Evolutionary conservation across 2,113 vertebrate species (phyloP), one percentile per base, ranked within the genome.

Genomic region (Ovis canadensis): DNA sequence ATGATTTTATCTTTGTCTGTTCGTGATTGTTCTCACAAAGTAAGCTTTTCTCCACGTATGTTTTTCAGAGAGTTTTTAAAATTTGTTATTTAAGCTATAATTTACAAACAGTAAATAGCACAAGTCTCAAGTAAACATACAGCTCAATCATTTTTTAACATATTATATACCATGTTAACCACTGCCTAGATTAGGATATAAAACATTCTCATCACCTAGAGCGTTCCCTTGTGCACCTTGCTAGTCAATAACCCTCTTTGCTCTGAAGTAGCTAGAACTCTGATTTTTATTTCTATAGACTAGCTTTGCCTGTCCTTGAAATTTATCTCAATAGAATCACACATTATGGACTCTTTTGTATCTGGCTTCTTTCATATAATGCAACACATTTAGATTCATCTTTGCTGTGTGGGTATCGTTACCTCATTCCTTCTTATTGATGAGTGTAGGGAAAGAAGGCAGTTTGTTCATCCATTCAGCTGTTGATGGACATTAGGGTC

Each of bases 91-190:
- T 92, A 93, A 94, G 81, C 50, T 71, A 55, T 94, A 97, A 91
- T 94, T 97, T 92, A 78, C 77, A 97, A 96, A 97, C 45, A 97
- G 43, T 88, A 94, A 97, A 97, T 64, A 57, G 36, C 45, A 88
- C 57, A 96, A 88, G 92, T 95, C 80, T 94, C 97, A 88, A 92
- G 45, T 87, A 83, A 36, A 55, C n/a, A 67, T n/a, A 90, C 33
- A 67, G 40, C 45, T 60, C 85, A 95, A 19, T 97, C 88, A 96
- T 91, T 67, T 94, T 97, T 74, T 92, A 95, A 93, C 94, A 81
- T 96, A 89, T 97, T 96, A 92, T 62, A 81, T 74, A 86, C 82
- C 93, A 87, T 94, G 94, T 62, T 98, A 97, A 97, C 93, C 91
- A 95, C 88, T 57, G 43, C 78, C 80, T 82, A 86, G 93, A 88